Percentiles rank a stretch among this genome's conserved stretches.
phyloP scores from a whole-genome alignment of 2,797 vertebrate species.

The Syngnathus rostellatus region DNA sequence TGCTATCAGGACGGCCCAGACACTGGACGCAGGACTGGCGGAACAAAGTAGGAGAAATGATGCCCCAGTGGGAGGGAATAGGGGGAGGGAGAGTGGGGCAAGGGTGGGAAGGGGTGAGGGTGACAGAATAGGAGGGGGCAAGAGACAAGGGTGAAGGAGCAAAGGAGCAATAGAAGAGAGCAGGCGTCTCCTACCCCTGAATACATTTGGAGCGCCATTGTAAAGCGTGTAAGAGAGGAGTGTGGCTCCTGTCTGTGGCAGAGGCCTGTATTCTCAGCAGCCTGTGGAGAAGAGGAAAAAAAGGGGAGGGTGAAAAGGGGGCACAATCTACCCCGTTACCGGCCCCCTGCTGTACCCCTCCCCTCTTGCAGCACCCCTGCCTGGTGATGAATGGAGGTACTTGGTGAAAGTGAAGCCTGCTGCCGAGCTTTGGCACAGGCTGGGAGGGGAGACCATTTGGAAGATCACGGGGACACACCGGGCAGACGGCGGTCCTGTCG shows the following conservation, averaged over 20 bases:
- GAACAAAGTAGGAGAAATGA: constrained; percentile 78
- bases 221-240: constrained; percentile 59
- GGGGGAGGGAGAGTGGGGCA: constrained; percentile 28
- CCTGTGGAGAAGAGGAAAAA: constrained; percentile 52
- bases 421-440: constrained; percentile 66
- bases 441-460: constrained; percentile 51
- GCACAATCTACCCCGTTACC: constrained; percentile 54
- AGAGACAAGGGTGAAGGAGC: constrained; percentile 63
- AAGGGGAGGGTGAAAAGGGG: constrained; percentile 43
- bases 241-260: constrained; percentile 66
- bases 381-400: constrained; percentile 74
- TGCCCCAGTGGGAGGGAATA: constrained; percentile 59
- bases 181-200: constrained; percentile 54
- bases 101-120: constrained; percentile 36
- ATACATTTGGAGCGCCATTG: constrained; percentile 60
- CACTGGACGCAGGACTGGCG: constrained; percentile 63
- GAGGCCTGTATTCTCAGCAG: constrained; percentile 63
- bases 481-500: constrained; percentile 60
- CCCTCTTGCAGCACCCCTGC: constrained; percentile 56
- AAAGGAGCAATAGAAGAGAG: constrained; percentile 51
- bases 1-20: constrained; percentile 73
- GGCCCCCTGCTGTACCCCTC: constrained; percentile 48
- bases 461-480: constrained; percentile 61
- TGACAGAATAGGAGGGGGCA: constrained; percentile 29
- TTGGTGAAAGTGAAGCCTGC: constrained; percentile 74